phyloP scores from a whole-genome alignment of 2,113 vertebrate genomes.

The Lota lota region DNA sequence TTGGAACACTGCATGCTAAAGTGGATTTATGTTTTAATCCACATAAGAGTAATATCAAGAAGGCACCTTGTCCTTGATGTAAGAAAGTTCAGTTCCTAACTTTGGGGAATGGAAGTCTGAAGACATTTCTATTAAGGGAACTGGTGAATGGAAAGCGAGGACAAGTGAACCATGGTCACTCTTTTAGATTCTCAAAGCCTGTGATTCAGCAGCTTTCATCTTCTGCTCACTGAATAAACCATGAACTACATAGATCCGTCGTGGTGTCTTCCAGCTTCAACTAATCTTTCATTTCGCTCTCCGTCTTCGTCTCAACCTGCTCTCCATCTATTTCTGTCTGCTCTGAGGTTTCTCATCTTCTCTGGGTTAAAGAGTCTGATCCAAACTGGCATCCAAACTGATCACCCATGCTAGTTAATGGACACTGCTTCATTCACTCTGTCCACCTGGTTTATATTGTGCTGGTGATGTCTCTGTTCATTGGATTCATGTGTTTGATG shows the following conservation, averaged over 20 bases:
- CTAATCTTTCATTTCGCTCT: not conserved
- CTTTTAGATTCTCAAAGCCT: not conserved
- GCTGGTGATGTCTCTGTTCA: too few relatives aligned
- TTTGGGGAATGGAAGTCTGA: not conserved
- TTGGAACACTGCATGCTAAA: too few relatives aligned
- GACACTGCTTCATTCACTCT: too few relatives aligned
- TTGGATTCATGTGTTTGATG: too few relatives aligned
- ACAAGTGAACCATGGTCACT: not conserved
- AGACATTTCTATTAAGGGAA: not conserved
- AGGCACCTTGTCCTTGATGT: too few relatives aligned
- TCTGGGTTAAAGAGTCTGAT: not conserved
- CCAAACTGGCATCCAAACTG: too few relatives aligned
- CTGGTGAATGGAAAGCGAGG: not conserved
- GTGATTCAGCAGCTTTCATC: conserved; percentile 20
- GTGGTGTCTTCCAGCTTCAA: not conserved
- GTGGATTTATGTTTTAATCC: too few relatives aligned
- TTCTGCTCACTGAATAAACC: conserved; percentile 33
- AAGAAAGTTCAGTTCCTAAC: too few relatives aligned
- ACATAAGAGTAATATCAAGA: too few relatives aligned
- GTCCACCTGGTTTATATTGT: too few relatives aligned
- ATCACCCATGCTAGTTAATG: too few relatives aligned
- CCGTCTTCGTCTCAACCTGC: not conserved
- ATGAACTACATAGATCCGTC: conserved; percentile 17
- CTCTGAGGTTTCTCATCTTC: not conserved
- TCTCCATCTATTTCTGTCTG: not conserved